These are phyloP conservation scores for Sturmia bella DNA, from an alignment of 2,888 invertebrate genomes.

Conservation along the genomic window DNA sequence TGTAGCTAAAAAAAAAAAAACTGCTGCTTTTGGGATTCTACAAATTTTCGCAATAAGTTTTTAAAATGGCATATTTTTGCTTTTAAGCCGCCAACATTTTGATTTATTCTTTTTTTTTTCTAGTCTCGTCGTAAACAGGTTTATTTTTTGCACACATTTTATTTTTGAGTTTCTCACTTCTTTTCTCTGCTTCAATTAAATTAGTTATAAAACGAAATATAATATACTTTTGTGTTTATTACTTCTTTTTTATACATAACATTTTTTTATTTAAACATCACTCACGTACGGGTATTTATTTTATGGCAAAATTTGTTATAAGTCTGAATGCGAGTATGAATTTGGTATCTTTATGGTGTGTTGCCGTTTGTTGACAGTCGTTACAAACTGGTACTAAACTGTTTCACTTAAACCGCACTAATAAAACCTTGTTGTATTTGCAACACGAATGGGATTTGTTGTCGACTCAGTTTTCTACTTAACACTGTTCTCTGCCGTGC, in stretches of 20 bases:
- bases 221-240: slow-evolving; percentile 2
- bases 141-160: background rate
- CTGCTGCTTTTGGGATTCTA: slow-evolving; percentile 13
- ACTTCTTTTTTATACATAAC: background rate
- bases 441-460: slow-evolving; percentile 23
- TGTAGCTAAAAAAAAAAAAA: background rate
- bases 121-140: too few species aligned
- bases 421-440: slow-evolving; percentile 60
- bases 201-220: background rate
- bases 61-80: background rate
- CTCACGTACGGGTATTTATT: slow-evolving; percentile 56
- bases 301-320: slow-evolving; percentile 39
- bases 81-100: slow-evolving; percentile 3
- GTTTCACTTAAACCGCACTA: slow-evolving; percentile 63
- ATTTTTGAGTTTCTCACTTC: too few species aligned
- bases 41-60: background rate
- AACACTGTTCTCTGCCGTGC: slow-evolving; percentile 31
- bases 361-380: slow-evolving; percentile 55
- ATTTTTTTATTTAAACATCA: slow-evolving; percentile 44
- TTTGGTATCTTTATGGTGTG: slow-evolving; percentile 21
- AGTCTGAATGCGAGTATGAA: slow-evolving; percentile 21
- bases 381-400: slow-evolving; percentile 66
- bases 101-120: too few species aligned
- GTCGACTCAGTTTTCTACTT: slow-evolving; percentile 28
- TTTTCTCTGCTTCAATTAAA: too few species aligned